Evolutionary conservation across 2,113 vertebrate genomes (phyloP), one percentile per base, ranked within the genome.

Genomic region (Antennarius striatus): DNA sequence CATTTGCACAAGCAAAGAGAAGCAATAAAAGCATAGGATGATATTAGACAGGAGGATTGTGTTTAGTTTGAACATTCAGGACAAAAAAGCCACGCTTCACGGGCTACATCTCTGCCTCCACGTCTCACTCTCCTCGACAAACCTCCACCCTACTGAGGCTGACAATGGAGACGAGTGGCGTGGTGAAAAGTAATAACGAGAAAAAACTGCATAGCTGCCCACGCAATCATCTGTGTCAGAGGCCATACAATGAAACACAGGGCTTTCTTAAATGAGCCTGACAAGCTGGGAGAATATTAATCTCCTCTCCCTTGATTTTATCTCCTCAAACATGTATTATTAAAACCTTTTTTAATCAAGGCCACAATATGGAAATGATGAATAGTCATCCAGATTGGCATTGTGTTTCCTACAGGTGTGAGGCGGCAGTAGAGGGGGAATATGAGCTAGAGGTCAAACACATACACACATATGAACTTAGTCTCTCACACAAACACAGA

Each of bases 221-320:
- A 87, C 64, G 73, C 91, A 88, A 86, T 91, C 88, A 89, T 90
- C 80, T 76, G 79, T 90, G 87, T 89, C 90, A 91, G 54, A 80
- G 80, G 82, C 85, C 80, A 80, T 73, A 68, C 71, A 87, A 63
- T 63, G 61, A 85, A 84, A 83, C 85, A 86, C 48, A 64, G 74
- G 73, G 52, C 60, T 66, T 39, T 73, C 84, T 86, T 86, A 90
- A 90, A 91, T 77, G 75, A 86, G 75, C 78, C 75, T 75, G 80
- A 89, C 86, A 85, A 70, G 83, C 83, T 7, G 73, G 47, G 77
- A 71, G 87, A 88, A 90, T 87, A 89, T 87, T 82, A 66, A 89
- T 90, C 89, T 88, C 83, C 76, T 63, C 63, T 75, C 63, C 60
- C 68, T 50, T 73, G 83, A 81, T 89, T 83, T 80, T 79, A 83